phyloP scores from a whole-genome alignment of 2,888 invertebrate species.

The Theodoxus fluviatilis region DNA sequence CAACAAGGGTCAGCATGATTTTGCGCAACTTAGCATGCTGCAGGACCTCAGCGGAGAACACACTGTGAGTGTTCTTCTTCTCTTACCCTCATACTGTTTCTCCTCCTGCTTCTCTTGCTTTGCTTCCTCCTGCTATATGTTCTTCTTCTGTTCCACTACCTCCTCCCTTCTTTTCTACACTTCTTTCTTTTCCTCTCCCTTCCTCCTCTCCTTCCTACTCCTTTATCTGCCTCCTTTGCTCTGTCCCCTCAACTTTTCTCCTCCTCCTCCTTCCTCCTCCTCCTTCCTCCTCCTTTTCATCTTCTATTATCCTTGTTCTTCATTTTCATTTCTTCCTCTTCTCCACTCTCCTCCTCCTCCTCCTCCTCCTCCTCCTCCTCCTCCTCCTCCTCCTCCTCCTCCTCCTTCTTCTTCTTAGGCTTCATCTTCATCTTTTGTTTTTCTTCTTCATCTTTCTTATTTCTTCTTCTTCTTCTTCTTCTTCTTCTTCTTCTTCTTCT shows the following conservation, averaged over 20 bases:
- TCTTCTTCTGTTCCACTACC: not conserved
- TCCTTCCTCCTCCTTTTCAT: not conserved
- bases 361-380: slow-evolving; percentile 16
- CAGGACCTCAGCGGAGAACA: slow-evolving; percentile 83
- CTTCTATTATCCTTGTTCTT: not conserved
- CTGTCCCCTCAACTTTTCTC: not conserved
- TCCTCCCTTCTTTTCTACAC: not conserved
- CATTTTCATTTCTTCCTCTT: not conserved
- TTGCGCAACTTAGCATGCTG: slow-evolving; percentile 87
- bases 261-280: not conserved
- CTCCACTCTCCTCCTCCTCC: slow-evolving; percentile 15
- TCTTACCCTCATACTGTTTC: too few relatives aligned
- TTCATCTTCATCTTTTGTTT: slow-evolving; percentile 22
- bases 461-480: not conserved
- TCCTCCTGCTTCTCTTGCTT: slow-evolving; percentile 13
- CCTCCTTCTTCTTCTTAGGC: slow-evolving; percentile 17
- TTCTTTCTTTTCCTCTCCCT: not conserved
- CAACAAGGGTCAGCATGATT: slow-evolving; percentile 97
- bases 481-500: slow-evolving; percentile 16
- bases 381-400: slow-evolving; percentile 19
- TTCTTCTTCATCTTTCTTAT: slow-evolving; percentile 18
- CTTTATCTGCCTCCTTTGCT: not conserved
- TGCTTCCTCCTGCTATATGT: not conserved
- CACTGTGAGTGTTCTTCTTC: slow-evolving; percentile 73
- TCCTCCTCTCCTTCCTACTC: not conserved